Evolutionary conservation across 2,113 vertebrate species (phyloP).

Genomic region (Campylomormyrus numenius): DNA sequence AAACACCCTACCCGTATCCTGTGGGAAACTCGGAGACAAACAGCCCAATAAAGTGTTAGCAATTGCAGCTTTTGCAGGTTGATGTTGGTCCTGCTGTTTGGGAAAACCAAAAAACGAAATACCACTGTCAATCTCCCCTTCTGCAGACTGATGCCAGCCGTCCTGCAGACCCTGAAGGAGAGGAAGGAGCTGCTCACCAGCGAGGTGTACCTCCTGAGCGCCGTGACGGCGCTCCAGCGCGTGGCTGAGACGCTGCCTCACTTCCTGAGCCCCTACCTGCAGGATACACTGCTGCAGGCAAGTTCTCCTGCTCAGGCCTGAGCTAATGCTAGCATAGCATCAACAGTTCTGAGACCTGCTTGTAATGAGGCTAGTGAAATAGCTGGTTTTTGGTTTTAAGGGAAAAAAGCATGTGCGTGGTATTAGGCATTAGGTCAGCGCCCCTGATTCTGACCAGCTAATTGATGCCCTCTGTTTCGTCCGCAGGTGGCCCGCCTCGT

Average conservation of each 20-base stretch:
- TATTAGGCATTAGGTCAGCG: not conserved
- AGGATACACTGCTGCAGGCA: slow-evolving; percentile 70
- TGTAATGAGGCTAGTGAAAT: not conserved
- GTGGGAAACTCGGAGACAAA: not conserved
- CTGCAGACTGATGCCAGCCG: slow-evolving; percentile 80
- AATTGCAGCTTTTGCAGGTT: not conserved
- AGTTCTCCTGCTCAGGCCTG: not conserved
- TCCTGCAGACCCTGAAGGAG: slow-evolving; percentile 63
- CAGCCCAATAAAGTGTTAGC: not conserved
- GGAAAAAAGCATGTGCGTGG: not conserved
- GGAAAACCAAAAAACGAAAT: not conserved
- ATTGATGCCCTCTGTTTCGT: not conserved
- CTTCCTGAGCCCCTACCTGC: slow-evolving; percentile 90
- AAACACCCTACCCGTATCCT: not conserved
- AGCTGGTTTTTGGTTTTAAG: not conserved
- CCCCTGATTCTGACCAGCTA: not conserved
- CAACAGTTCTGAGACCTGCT: not conserved
- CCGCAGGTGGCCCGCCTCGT: slow-evolving; percentile 74
- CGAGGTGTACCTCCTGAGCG: slow-evolving; percentile 83
- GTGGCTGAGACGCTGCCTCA: slow-evolving; percentile 78
- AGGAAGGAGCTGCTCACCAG: slow-evolving; percentile 68
- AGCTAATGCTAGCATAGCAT: not conserved
- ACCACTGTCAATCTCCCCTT: not conserved
- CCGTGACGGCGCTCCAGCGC: slow-evolving; percentile 77
- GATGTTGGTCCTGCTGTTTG: not conserved